Base-by-base conservation (phyloP, 2,888 invertebrate species). In the Drosophila melanocephala region DNA sequence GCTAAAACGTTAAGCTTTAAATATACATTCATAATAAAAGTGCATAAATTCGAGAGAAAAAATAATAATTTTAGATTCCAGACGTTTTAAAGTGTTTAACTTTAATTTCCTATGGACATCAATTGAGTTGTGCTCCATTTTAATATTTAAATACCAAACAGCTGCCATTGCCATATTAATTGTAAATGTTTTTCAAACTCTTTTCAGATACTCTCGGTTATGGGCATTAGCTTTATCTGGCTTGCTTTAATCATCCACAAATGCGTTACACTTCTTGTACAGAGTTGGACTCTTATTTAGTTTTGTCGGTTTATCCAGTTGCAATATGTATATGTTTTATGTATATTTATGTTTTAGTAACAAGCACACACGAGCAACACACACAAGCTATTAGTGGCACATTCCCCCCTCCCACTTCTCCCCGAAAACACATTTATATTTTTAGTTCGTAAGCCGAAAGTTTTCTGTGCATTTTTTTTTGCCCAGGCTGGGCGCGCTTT, bases 361-460 rank as follows among this genome's bases (percentile, higher is more conserved):
- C 69, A 26, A 56, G 39, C 58, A 65, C 39, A 60, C 59, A 55
- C 10, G 30, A 39, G 26, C 16, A 47, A 16, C 14, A 50, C 58
- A 60, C 42, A 51, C 28, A 71, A 55, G 62, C 65, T 75, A 57
- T 73, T 73, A 59, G 61, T 69, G 61, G 58, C 72, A 79, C 85
- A 86, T 85, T 85, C 71, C 71, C 76, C 50, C 3, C 12, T 9
- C 10, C 1, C 37, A 6, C 3, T 14, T 62, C 26, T 3, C 58
- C 59, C 51, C 73, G 74, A 47, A 51, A 47, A 73, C 60, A 26
- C 26, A 16, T 22, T 26, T 47, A 26, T 47, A 61, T 30, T 14
- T 77, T 75, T 89, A 90, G 88, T 75, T 83, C 14, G 37, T 86
- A 90, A 88, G 89, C 22, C 55, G 42, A 89, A 74, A 67, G 62